Base-by-base conservation (phyloP, 2,113 vertebrate genomes). In the Aspidoscelis tigris region DNA sequence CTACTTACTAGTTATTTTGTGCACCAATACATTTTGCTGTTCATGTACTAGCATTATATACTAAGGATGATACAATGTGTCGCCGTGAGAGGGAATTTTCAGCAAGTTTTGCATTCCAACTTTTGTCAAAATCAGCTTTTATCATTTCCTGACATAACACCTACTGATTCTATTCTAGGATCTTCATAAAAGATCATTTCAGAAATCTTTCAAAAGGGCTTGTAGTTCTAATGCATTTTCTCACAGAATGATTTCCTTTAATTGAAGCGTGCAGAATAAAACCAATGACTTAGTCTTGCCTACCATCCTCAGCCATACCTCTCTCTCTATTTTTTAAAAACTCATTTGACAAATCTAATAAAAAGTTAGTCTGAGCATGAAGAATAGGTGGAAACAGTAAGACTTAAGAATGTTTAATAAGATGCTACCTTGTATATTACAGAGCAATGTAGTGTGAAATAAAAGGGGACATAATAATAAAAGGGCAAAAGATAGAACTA, bases 81-180 rank as follows among this genome's bases (percentile, higher is more conserved):
- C 39, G 0, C 84, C 22, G 80, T 77, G 81, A 44, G 4, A 0
- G 75, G 20, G 24, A 83, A 86, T 33, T 80, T 86, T 55, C 58
- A 41, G 4, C 75, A 53, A 61, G 33, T 53, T 88, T 44, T 87
- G 81, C 69, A 87, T 83, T 7, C 1, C 53, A 86, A 75, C 70
- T 80, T 20, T 85, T 89, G 86, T 10, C 65, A 50, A 73, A 91
- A 75, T 33, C 58, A 39, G 24, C 80, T 87, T 74, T 50, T 50
- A 50, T 84, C 64, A 84, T 47, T 87, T 68, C 73, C 80, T 70
- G 83, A 71, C 89, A 87, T 76, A 11, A 2, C 21, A 65, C 20
- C 83, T 69, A 84, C 50, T 70, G 75, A 69, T 61, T 66, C 61
- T 68, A 14, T 58, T 11, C 0, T 74, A 61, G 58, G 82, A 3